These are phyloP conservation scores for Spizella passerina DNA, from an alignment of 2,797 vertebrate genomes.

Conservation along the genomic window DNA sequence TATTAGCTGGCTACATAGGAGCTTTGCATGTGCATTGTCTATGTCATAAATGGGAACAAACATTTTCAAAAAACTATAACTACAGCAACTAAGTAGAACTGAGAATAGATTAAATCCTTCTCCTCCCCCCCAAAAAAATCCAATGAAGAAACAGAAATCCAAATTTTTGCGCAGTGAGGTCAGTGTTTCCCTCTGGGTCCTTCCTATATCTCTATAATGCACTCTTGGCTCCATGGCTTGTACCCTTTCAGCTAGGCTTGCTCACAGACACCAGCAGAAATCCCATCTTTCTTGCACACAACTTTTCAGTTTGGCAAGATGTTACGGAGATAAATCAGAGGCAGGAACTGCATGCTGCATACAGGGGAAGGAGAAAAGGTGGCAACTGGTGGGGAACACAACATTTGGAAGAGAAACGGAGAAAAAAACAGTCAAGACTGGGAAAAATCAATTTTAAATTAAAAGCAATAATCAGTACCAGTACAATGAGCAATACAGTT, in stretches of 20 bases:
- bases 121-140: fast-evolving
- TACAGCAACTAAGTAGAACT: neutral
- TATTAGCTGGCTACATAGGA: neutral
- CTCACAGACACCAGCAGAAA: neutral
- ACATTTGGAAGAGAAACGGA: neutral
- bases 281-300: neutral
- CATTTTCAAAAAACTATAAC: neutral
- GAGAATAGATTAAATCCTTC: neutral
- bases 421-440: neutral
- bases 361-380: neutral
- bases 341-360: neutral
- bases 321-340: neutral
- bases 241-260: neutral
- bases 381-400: neutral
- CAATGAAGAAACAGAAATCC: neutral
- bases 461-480: neutral
- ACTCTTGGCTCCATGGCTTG: neutral
- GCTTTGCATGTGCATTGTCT: neutral
- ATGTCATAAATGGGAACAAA: neutral
- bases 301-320: neutral
- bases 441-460: neutral
- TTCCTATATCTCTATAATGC: neutral
- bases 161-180: neutral
- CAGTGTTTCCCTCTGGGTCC: neutral
- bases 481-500: neutral